Percentiles rank a stretch among this genome's conserved stretches.
Conservation (phyloP, 2,797 vertebrate genomes). For the Typhlichthys subterraneus region DNA sequence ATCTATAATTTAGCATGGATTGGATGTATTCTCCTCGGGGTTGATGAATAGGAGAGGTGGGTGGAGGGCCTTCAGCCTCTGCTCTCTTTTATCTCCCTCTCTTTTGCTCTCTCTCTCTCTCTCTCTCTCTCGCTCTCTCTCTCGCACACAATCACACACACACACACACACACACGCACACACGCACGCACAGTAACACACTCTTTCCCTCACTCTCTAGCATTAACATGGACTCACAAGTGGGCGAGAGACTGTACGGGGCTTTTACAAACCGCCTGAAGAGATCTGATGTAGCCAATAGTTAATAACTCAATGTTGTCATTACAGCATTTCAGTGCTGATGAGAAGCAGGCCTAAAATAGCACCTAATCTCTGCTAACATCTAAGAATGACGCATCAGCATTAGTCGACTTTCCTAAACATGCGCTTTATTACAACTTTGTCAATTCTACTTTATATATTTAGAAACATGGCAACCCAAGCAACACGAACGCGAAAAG, state of each 20-base stretch:
- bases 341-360: slow-evolving; percentile 29
- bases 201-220: background rate
- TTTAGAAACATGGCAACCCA: slow-evolving; percentile 48
- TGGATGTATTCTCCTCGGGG: slow-evolving; percentile 70
- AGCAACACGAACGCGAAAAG: slow-evolving; percentile 43
- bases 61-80: slow-evolving; percentile 45
- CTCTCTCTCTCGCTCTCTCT: slow-evolving; percentile 23
- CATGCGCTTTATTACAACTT: slow-evolving; percentile 30
- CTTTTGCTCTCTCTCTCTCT: slow-evolving; percentile 23
- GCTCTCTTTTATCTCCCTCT: slow-evolving; percentile 58
- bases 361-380: slow-evolving; percentile 28
- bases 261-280: slow-evolving; percentile 22
- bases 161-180: slow-evolving; percentile 30
- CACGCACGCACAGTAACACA: background rate
- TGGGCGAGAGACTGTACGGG: slow-evolving; percentile 14
- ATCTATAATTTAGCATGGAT: slow-evolving; percentile 82
- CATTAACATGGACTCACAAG: background rate
- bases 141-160: slow-evolving; percentile 30
- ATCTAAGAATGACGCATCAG: slow-evolving; percentile 29
- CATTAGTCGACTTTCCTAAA: background rate
- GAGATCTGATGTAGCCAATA: slow-evolving; percentile 17
- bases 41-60: slow-evolving; percentile 58
- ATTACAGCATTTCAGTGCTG: slow-evolving; percentile 31
- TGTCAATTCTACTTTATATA: slow-evolving; percentile 52
- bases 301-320: slow-evolving; percentile 35